phyloP scores from a whole-genome alignment of 2,797 vertebrate species.

The Aythya fuligula region DNA sequence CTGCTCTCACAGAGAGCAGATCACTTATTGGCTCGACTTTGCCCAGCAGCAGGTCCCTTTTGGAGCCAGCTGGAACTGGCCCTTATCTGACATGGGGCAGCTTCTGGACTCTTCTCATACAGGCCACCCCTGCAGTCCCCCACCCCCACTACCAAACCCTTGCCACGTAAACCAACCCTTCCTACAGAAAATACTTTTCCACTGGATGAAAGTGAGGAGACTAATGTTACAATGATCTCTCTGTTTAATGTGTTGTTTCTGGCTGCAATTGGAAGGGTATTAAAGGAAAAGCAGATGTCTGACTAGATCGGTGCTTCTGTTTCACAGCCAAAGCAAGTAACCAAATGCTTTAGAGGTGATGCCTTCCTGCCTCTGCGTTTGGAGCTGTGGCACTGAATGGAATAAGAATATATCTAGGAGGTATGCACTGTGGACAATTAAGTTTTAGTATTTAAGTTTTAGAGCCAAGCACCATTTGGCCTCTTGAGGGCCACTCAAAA shows the following conservation, averaged over 20 bases:
- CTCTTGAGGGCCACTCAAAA: not conserved
- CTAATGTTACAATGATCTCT: not conserved
- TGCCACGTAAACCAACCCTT: not conserved
- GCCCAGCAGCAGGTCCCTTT: too few relatives aligned
- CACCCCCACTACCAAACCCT: too few relatives aligned
- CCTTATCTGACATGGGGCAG: too few relatives aligned
- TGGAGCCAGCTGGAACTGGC: too few relatives aligned
- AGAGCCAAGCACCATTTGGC: not conserved
- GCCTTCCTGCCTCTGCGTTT: not conserved
- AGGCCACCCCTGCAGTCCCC: too few relatives aligned
- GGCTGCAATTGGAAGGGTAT: not conserved
- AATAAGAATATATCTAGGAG: not conserved
- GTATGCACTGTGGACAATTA: not conserved
- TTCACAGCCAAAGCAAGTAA: conserved; percentile 4
- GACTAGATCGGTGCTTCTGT: not conserved
- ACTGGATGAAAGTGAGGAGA: not conserved
- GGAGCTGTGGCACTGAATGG: not conserved
- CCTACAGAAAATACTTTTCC: not conserved
- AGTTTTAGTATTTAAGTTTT: not conserved
- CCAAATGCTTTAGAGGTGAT: not conserved
- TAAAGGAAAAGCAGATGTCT: not conserved
- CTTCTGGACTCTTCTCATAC: too few relatives aligned
- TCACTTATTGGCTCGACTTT: too few relatives aligned
- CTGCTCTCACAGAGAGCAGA: too few relatives aligned
- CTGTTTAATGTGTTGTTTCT: not conserved